Evolutionary conservation across 1,140 invertebrate genomes (phyloP).

Genomic region (Odontomachus brunneus): DNA sequence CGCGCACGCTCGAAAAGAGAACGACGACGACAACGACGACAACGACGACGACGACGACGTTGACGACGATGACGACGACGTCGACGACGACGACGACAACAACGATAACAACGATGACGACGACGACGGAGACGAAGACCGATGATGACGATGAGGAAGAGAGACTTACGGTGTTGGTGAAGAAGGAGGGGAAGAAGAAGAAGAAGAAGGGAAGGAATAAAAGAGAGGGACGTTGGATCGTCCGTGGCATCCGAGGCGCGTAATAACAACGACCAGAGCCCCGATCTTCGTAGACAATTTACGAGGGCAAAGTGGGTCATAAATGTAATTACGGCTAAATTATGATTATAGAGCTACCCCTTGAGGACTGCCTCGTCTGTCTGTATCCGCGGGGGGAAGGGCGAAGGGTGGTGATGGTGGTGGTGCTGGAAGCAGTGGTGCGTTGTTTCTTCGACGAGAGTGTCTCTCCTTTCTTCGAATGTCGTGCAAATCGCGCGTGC

Average conservation of each 20-base stretch:
- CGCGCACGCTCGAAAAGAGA: constrained; percentile 61
- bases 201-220: neutral
- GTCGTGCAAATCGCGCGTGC: constrained; percentile 23
- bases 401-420: neutral
- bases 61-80: constrained; percentile 35
- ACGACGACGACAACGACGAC: constrained; percentile 50
- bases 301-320: constrained; percentile 84
- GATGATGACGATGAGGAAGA: constrained; percentile 24
- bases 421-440: neutral
- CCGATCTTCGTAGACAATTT: constrained; percentile 81
- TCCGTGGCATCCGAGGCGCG: constrained; percentile 68
- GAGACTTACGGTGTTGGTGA: constrained; percentile 6
- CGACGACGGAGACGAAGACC: neutral
- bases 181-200: constrained; percentile 16
- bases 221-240: constrained; percentile 54
- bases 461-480: constrained; percentile 41
- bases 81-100: constrained; percentile 23
- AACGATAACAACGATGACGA: constrained; percentile 2
- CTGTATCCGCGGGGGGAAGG: neutral
- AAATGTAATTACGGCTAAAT: constrained; percentile 85
- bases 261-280: constrained; percentile 70
- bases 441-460: constrained; percentile 9
- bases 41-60: constrained; percentile 35
- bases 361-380: constrained; percentile 49
- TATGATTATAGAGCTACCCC: constrained; percentile 83